Evolutionary conservation across 2,797 vertebrate genomes (phyloP), one percentile per base, ranked within the genome.

Genomic region (Macropodus opercularis): DNA sequence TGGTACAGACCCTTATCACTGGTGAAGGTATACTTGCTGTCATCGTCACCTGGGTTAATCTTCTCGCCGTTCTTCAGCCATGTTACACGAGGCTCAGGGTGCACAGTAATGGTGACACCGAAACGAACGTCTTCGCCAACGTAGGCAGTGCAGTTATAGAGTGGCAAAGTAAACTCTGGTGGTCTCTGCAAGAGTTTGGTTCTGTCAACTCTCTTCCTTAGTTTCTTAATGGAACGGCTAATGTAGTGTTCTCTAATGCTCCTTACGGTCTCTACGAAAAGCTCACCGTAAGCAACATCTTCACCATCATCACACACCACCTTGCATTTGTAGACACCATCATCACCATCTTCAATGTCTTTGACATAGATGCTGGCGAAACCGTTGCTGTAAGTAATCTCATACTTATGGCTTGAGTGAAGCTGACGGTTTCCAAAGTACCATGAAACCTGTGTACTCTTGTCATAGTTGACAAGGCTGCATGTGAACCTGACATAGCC

Each of bases 1-100:
- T 99, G 98, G 83, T 99, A 99, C 67, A 99, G 94, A 88, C 98
- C 98, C 83, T 97, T 99, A 77, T 99, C 98, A 44, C 93, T 92
- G 82, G 92, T 95, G 86, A 99, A 98, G 2, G 94, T 96, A 72
- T 99, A 99, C 77, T 99, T 99, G 74, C 39, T 91, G 13, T 96
- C 94, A 41, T 98, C 91, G 1, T 95, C 94, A 17, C 91, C 95
- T 55, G 94, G 93, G 73, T 94, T 96, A 67, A 99, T 98, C 87
- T 91, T 96, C 85, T 98, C 96, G 60, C 97, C 97, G 31, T 95
- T 95, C 87, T 98, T 99, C 39, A 96, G 93, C 98, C 98, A 99
- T 3, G 94, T 94, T 41, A 99, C 92, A 13, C 92, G 94, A 85
- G 98, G 97, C 72, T 99, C 98, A 54, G 98, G 98, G 63, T 99